Base-by-base conservation (phyloP, 2,888 invertebrate species). In the Drosophila robusta region DNA sequence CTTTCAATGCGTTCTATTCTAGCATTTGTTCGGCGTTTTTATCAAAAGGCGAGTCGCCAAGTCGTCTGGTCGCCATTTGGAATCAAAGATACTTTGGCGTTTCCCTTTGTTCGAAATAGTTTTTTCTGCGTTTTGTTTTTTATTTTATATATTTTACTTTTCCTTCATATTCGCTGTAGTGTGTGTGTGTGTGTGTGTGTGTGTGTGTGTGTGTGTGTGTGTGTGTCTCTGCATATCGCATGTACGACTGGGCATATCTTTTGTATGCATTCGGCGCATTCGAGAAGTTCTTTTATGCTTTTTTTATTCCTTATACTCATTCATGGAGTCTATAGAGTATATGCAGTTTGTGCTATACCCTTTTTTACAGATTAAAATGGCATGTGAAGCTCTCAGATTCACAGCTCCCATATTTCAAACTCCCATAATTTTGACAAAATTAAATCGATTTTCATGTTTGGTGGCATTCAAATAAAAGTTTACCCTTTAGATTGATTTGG, bases 231-330 rank as follows among this genome's bases (percentile, higher is more conserved):
- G 65, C 73, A 71, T 84, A 78, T 79, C 68, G 66, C 56, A 56
- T 63, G 32, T 50, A 36, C 38, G 18, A 22, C 38, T 58, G 45
- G 61, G 50, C 70, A 61, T 85, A 85, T 85, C 82, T 82, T 82
- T 82, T 80, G 80, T 83, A 82, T 83, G 82, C 82, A 78, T 51
- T 75, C 82, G 65, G 41, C 70, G 75, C 82, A 85, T 80, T 70
- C 68, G 63, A 72, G 62, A 80, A 69, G 55, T 79, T 79, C 68
- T 79, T 80, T 71, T 58, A 14, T 71, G 22, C 36, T 56, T 61
- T 51, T 29, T 58, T 34, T 12, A 39, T 41, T 44, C 16, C 45
- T 44, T 56, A 36, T 58, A 18, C 18, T 18, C 18, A 2, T 18
- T 18, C 18, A 1, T 18, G 18, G 2, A 18, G 18, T 18, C 18